phyloP scores from a whole-genome alignment of 2,797 vertebrate species.

The Neopelma chrysocephalum region DNA sequence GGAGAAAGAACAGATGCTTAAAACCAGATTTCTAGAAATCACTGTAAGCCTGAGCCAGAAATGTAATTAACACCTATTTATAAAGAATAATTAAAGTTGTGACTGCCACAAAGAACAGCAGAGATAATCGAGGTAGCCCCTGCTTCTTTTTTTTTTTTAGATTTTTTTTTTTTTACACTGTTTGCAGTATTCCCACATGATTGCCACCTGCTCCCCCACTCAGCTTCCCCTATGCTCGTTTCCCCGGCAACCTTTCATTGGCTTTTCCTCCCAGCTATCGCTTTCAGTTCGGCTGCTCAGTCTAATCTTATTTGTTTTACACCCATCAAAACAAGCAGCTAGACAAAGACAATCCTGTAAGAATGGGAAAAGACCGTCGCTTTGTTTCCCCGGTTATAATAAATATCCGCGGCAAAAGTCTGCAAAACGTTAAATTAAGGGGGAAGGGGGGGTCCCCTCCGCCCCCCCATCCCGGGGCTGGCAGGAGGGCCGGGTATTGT shows the following conservation, averaged over 20 bases:
- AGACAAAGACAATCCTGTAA: conserved; percentile 86
- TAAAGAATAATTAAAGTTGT: conserved; percentile 87
- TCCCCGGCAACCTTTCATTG: conserved; percentile 88
- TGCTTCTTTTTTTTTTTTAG: conserved; percentile 22
- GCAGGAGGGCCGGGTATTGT: conserved; percentile 69
- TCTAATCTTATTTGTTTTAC: conserved; percentile 90
- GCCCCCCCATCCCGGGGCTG: conserved; percentile 12
- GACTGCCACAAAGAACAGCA: conserved; percentile 80
- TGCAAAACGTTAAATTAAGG: conserved; percentile 45
- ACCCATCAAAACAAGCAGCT: conserved; percentile 87
- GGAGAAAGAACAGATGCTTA: conserved; percentile 80
- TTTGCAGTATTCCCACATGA: conserved; percentile 87
- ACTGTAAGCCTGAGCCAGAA: conserved; percentile 78
- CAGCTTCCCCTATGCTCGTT: conserved; percentile 85
- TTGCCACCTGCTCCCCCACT: conserved; percentile 87
- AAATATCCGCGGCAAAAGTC: conserved; percentile 63
- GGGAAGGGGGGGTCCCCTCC: not conserved
- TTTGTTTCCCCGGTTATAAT: conserved; percentile 72
- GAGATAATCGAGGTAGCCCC: conserved; percentile 81
- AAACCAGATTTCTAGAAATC: conserved; percentile 81
- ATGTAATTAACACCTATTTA: conserved; percentile 87
- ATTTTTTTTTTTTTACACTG: conserved; percentile 70
- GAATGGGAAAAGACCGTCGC: conserved; percentile 81
- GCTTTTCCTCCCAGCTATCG: conserved; percentile 88
- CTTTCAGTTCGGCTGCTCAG: conserved; percentile 87